Evolutionary conservation across 2,888 invertebrate genomes (phyloP).

Genomic region (Suillia variegata): DNA sequence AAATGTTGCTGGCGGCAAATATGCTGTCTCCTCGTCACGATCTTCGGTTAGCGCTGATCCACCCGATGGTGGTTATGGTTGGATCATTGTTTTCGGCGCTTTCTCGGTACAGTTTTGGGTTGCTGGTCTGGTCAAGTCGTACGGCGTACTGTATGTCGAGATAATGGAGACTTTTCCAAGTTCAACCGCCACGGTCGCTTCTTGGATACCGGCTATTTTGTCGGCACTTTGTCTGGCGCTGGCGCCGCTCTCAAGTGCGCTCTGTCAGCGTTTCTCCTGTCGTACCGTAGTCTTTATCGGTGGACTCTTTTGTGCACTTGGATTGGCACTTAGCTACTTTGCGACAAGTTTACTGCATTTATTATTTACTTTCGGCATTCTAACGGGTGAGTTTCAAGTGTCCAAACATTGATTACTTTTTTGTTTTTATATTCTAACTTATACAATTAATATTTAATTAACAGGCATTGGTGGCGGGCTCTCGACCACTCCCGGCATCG

Average conservation of each 20-base stretch:
- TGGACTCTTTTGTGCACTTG: conserved; percentile 73
- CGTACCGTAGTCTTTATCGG: conserved; percentile 74
- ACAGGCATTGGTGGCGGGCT: conserved; percentile 78
- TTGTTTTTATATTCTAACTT: not conserved
- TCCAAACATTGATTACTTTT: not conserved
- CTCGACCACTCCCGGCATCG: conserved; percentile 80
- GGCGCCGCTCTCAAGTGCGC: conserved; percentile 76
- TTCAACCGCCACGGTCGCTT: conserved; percentile 75
- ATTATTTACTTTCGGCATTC: conserved; percentile 73
- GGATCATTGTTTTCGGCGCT: conserved; percentile 78
- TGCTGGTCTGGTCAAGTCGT: conserved; percentile 79
- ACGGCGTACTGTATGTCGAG: conserved; percentile 80
- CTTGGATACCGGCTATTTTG: conserved; percentile 80
- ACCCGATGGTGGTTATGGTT: conserved; percentile 77
- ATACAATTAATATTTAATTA: not conserved
- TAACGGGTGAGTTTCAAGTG: conserved; percentile 66
- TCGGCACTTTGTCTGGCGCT: conserved; percentile 77
- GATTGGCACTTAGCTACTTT: conserved; percentile 72
- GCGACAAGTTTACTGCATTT: conserved; percentile 73
- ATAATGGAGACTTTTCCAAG: conserved; percentile 80
- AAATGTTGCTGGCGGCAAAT: conserved; percentile 13
- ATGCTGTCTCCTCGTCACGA: conserved; percentile 46
- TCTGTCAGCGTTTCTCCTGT: conserved; percentile 74
- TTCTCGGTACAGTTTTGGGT: conserved; percentile 84
- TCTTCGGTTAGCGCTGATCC: conserved; percentile 60